Evolutionary conservation across 2,797 vertebrate genomes (phyloP).

Genomic region (Helicolenus hilgendorfi): DNA sequence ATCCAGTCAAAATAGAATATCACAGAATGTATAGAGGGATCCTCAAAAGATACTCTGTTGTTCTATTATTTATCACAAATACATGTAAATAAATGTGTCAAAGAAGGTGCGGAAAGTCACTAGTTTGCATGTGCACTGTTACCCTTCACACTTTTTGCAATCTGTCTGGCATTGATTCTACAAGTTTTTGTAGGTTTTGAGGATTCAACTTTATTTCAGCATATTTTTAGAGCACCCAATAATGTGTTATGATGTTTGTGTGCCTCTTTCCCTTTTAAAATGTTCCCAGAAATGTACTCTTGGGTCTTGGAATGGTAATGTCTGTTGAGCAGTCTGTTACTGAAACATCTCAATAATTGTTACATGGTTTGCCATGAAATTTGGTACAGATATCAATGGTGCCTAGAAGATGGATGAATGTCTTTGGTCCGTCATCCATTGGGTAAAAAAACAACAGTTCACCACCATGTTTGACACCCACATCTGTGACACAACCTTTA

Average conservation of each 20-base stretch:
- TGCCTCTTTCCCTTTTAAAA: background rate
- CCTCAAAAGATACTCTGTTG: background rate
- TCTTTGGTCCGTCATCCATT: background rate
- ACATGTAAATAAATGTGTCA: background rate
- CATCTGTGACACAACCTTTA: background rate
- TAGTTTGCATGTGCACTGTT: background rate
- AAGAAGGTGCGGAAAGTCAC: background rate
- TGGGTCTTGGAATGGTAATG: background rate
- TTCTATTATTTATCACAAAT: background rate
- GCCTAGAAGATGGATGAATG: background rate
- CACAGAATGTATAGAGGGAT: background rate
- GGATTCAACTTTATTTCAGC: background rate
- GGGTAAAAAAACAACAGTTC: background rate
- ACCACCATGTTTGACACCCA: background rate
- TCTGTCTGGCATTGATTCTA: background rate
- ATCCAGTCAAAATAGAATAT: background rate
- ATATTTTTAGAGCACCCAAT: background rate
- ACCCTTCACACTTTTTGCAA: background rate
- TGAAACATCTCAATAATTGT: background rate
- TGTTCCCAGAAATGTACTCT: accelerated
- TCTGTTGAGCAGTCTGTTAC: background rate
- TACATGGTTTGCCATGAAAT: background rate
- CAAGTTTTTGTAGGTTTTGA: background rate
- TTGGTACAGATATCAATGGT: no score
- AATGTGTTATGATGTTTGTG: background rate